Evolutionary conservation across 2,888 invertebrate genomes (phyloP), one percentile per base, ranked within the genome.

Genomic region (Drosophila hamatofila): DNA sequence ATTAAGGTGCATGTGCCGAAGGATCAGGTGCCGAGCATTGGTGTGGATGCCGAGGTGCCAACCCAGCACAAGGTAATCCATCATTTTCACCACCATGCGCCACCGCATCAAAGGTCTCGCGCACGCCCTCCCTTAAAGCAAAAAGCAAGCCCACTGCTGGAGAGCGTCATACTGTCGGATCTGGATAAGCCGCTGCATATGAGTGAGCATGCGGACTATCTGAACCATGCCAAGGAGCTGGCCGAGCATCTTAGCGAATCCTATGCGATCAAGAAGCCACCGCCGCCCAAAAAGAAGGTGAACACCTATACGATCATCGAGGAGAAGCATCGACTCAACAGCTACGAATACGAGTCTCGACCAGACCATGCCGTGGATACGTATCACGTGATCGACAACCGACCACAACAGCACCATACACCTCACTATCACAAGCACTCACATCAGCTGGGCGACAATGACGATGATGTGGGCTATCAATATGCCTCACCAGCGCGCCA

Each of bases 1-100:
- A 91, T 91, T 39, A 91, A 91, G 65, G 83, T 91, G 39, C 87
- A 90, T 61, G 78, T 91, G 63, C 87, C 91, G 18, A 80, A 80
- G 57, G 81, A 86, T 46, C 79, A 83, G 39, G 72, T 72, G 14
- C 67, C 83, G 3, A 69, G 51, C n/a, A 72, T 73, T 7, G 68
- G 65, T 14, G 8, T 57, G 0, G 70, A 70, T 21, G 55, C 58
- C 18, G 83, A 88, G 23, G 70, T 64, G 12, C 62, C 59, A 2
- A 3, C 60, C 0, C 66, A 71, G 7, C 85, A 77, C 37, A 90
- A 88, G 61, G 73, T 86, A 6, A 80, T 90, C 25, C 89, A 90
- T 56, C 90, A 91, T 41, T 88, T 75, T 78, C 90, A 87, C 65
- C 81, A 81, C 54, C 81, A 83, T 52, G 77, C 72, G 0, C 59